phyloP scores from a whole-genome alignment of 1,140 invertebrate species.

The Drosophila azteca region DNA sequence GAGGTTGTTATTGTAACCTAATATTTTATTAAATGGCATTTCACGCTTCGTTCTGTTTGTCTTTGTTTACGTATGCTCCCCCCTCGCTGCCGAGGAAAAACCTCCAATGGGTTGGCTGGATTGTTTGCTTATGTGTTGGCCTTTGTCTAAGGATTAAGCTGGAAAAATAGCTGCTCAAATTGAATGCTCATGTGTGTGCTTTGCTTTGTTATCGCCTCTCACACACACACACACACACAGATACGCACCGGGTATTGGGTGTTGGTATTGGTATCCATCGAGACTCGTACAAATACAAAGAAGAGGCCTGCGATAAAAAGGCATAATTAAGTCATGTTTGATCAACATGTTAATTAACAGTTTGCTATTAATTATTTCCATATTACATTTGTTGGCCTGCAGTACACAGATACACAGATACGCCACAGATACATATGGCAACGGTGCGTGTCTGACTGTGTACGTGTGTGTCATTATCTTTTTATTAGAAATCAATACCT shows the following conservation, averaged over 20 bases:
- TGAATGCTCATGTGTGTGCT: constrained; percentile 57
- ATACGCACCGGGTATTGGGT: background rate
- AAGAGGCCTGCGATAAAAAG: constrained; percentile 58
- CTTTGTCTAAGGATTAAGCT: constrained; percentile 69
- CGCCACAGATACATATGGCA: background rate
- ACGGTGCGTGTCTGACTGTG: background rate
- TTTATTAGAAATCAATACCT: constrained; percentile 60
- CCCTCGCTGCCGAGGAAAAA: background rate
- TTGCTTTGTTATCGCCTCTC: constrained; percentile 36
- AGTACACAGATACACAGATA: constrained; percentile 10
- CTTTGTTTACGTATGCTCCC: constrained; percentile 27
- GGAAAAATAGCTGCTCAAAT: constrained; percentile 65
- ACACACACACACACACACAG: background rate
- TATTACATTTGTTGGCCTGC: constrained; percentile 50
- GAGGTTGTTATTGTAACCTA: constrained; percentile 64
- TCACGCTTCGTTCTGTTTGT: constrained; percentile 62
- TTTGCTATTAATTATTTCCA: constrained; percentile 79
- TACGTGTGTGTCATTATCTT: constrained; percentile 49
- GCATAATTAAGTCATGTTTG: constrained; percentile 79
- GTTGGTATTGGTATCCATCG: constrained; percentile 5
- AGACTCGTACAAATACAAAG: background rate
- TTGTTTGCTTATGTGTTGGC: constrained; percentile 65
- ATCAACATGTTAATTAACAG: constrained; percentile 81
- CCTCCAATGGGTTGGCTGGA: constrained; percentile 32
- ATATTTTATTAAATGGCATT: constrained; percentile 77